phyloP scores from a whole-genome alignment of 1,140 invertebrate genomes.

The Paraescarpia echinospica region DNA sequence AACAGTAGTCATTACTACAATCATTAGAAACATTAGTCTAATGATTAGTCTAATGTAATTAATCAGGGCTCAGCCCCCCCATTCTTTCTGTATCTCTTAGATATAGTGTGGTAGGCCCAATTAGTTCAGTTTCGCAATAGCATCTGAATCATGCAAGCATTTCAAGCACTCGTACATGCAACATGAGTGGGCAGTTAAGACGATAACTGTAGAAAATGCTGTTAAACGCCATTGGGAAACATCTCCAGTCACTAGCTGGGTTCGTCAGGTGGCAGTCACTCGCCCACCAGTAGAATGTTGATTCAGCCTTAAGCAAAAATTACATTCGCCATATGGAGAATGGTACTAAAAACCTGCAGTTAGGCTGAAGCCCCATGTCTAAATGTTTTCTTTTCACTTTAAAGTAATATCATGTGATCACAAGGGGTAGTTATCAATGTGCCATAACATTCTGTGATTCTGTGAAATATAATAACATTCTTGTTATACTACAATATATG shows the following conservation, averaged over 20 bases:
- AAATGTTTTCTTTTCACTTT: neutral
- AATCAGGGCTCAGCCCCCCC: neutral
- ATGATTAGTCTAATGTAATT: neutral
- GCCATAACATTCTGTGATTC: too few species aligned
- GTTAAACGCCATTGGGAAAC: neutral
- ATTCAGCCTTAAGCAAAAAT: neutral
- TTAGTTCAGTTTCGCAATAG: conserved; percentile 1
- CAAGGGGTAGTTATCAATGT: too few species aligned
- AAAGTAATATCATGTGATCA: too few species aligned
- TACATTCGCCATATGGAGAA: neutral
- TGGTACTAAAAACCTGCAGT: neutral
- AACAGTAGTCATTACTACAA: conserved; percentile 11
- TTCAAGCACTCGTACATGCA: neutral
- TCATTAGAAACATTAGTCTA: neutral
- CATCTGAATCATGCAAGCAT: neutral
- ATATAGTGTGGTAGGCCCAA: neutral
- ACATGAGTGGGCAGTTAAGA: neutral
- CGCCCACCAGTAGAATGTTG: neutral
- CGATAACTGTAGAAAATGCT: neutral
- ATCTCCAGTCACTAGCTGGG: neutral
- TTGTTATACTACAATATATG: too few species aligned
- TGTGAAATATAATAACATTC: too few species aligned
- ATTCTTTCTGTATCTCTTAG: neutral
- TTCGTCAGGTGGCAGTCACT: neutral
- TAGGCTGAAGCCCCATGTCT: neutral